Conservation (phyloP, 2,797 vertebrate genomes). For the Acomys russatus region DNA sequence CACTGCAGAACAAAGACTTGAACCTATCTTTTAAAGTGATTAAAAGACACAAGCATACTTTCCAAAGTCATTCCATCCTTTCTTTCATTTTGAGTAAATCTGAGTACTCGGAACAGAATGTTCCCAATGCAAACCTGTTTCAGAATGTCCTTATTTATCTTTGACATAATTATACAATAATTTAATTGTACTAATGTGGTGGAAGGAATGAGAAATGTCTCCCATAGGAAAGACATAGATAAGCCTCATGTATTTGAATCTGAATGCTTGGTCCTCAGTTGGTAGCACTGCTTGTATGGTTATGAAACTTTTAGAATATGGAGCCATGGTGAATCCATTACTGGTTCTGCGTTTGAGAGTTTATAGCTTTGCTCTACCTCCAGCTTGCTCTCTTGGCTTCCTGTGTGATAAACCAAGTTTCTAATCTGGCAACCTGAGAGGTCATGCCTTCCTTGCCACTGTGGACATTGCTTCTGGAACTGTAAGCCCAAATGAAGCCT, state of each 20-base stretch:
- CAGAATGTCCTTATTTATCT: neutral
- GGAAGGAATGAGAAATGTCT: neutral
- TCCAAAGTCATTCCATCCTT: neutral
- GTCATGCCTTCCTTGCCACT: neutral
- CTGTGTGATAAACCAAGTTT: neutral
- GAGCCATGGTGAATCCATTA: neutral
- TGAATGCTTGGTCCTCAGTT: neutral
- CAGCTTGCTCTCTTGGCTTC: neutral
- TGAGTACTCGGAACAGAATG: neutral
- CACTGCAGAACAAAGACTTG: no score
- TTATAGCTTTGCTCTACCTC: neutral
- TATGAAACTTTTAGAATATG: neutral
- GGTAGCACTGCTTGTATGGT: neutral
- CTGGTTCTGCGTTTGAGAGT: neutral
- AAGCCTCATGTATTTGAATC: neutral
- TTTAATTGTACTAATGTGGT: neutral
- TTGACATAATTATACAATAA: neutral
- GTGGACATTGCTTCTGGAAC: neutral
- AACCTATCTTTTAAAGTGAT: neutral
- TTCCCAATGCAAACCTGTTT: neutral
- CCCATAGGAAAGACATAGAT: neutral
- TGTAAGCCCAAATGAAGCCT: neutral
- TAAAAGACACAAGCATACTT: neutral
- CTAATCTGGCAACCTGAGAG: neutral
- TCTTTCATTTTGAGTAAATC: neutral